Evolutionary conservation across 1,140 invertebrate genomes (phyloP).

Genomic region (Drosophila willistoni): DNA sequence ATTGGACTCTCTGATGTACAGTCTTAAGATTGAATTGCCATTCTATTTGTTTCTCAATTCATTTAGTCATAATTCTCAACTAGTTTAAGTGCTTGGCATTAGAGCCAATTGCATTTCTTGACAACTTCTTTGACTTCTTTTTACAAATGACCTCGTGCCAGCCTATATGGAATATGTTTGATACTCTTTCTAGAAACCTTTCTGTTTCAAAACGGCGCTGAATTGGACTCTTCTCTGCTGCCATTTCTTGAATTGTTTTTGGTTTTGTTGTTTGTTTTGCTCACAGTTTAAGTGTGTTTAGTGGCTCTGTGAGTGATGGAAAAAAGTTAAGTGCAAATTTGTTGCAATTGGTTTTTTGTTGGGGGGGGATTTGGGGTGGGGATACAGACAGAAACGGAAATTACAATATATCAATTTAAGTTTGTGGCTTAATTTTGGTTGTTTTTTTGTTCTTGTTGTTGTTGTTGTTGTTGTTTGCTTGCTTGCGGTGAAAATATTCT

Average conservation of each 20-base stretch:
- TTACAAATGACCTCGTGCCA: too few relatives aligned
- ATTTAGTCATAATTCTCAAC: too few relatives aligned
- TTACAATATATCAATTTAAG: slow-evolving; percentile 2
- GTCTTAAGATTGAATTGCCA: too few relatives aligned
- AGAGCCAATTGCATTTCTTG: too few relatives aligned
- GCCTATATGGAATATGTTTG: too few relatives aligned
- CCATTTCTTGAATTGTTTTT: background rate
- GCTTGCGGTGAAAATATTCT: background rate
- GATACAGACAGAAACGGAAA: background rate
- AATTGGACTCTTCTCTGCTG: background rate
- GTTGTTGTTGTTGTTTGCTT: background rate
- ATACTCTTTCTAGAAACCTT: too few relatives aligned
- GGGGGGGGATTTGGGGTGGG: background rate
- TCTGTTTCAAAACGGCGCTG: background rate
- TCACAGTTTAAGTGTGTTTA: too few relatives aligned
- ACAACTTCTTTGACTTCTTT: too few relatives aligned
- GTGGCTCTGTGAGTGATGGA: background rate
- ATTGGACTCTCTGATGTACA: too few relatives aligned
- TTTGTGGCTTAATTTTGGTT: background rate
- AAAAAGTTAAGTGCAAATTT: slow-evolving; percentile 3
- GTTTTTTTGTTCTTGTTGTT: background rate
- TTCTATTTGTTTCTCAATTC: too few relatives aligned
- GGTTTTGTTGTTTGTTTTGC: too few relatives aligned
- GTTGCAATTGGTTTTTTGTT: background rate
- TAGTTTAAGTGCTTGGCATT: too few relatives aligned